These are phyloP conservation scores for Bellardia bayeri DNA, from an alignment of 2,888 invertebrate genomes.

Conservation along the genomic window DNA sequence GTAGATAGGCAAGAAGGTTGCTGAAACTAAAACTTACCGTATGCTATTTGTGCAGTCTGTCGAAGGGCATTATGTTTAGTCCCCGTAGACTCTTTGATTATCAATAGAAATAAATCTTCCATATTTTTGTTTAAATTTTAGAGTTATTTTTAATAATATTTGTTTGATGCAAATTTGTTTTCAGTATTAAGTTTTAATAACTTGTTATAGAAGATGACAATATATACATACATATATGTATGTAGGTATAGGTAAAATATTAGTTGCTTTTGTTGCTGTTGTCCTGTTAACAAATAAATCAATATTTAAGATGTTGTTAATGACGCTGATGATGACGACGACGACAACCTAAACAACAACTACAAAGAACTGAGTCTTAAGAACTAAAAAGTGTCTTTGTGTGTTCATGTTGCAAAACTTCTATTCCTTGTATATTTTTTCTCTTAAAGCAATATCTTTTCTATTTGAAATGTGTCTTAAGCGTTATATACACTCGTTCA, in stretches of 20 bases:
- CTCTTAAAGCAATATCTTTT: conserved; percentile 8
- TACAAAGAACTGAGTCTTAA: conserved; percentile 6
- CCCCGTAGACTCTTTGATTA: conserved; percentile 93
- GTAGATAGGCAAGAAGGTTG: conserved; percentile 1
- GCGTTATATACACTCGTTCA: neutral
- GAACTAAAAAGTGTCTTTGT: conserved; percentile 42
- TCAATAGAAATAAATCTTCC: conserved; percentile 94
- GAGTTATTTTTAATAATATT: neutral
- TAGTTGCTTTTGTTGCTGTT: conserved; percentile 30
- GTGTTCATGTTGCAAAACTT: conserved; percentile 29
- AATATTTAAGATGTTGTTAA: conserved; percentile 59
- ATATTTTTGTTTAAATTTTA: conserved; percentile 84
- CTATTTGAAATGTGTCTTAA: conserved; percentile 25
- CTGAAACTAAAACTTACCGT: conserved; percentile 86
- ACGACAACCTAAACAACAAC: neutral
- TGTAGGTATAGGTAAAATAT: neutral
- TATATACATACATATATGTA: neutral
- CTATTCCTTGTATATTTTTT: neutral
- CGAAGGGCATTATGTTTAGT: conserved; percentile 90
- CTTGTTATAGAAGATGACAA: neutral
- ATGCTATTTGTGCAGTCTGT: conserved; percentile 93
- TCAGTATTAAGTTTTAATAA: conserved; percentile 13
- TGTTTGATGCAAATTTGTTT: neutral
- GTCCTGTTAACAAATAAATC: conserved; percentile 63
- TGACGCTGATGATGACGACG: conserved; percentile 18